Evolutionary conservation across 37 sponge, comb jelly and placozoan genomes (phyloP).

Genomic region (Amphimedon queenslandica): DNA sequence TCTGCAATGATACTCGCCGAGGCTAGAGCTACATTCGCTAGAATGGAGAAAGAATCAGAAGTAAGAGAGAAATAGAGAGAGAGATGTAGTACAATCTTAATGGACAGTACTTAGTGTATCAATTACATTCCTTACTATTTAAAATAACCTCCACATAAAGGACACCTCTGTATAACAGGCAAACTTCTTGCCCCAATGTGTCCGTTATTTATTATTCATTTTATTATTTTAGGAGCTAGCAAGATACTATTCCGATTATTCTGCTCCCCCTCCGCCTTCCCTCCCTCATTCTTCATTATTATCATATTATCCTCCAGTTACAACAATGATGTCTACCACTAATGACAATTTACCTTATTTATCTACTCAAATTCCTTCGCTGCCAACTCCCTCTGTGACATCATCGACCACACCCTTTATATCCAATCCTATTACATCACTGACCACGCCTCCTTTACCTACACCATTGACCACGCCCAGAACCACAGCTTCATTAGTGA

Average conservation of each 20-base stretch:
- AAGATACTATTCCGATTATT: neutral
- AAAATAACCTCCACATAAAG: too few species aligned
- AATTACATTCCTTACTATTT: too few species aligned
- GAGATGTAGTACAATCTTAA: neutral
- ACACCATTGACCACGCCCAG: neutral
- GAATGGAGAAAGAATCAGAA: slow-evolving; percentile 55
- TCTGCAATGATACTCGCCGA: slow-evolving; percentile 35
- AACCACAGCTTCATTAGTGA: neutral
- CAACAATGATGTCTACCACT: neutral
- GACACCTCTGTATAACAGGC: too few species aligned
- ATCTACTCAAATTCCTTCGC: neutral
- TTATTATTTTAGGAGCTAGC: neutral
- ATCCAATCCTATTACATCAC: neutral
- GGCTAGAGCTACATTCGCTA: slow-evolving; percentile 38
- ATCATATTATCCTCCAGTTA: too few species aligned
- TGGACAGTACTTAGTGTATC: too few species aligned
- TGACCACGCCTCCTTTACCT: neutral
- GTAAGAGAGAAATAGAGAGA: neutral
- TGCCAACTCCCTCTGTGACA: neutral
- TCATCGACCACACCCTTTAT: neutral
- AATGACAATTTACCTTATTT: neutral
- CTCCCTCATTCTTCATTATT: too few species aligned
- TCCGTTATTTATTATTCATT: neutral
- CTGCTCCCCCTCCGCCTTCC: neutral
- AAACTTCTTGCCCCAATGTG: neutral